Base-by-base conservation (phyloP, 2,113 vertebrate species). In the Cebus imitator region DNA sequence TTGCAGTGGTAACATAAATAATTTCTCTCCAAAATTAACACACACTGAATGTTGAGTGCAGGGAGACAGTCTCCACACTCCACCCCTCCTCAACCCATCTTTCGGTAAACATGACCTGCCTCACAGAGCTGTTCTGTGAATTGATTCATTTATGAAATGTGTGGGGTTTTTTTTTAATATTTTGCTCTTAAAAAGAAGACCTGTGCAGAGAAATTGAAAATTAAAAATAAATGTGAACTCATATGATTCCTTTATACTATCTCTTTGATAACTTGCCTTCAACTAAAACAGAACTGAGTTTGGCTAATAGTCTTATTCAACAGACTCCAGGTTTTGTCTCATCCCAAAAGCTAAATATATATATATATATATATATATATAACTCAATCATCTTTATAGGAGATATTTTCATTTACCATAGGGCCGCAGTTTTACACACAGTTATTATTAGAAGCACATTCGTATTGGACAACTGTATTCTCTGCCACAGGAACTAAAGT, bases 11-110 rank as follows among this genome's bases (percentile, higher is more conserved):
- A 98, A 97, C 85, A 72, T 97, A 97, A 97, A 96, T 97, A 97
- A 97, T 90, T 92, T 93, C 86, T 96, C 37, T 97, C 97, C 92
- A 97, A 96, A 97, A 96, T 94, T 95, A 98, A 98, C 93, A 96
- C 82, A 91, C 52, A 66, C 68, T 6, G 73, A 92, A 87, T 82
- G 78, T 55, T 68, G 27, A 93, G 66, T 6, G 48, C 27, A 68
- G 72, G 87, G 48, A 80, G 78, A 78, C 73, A 13, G 90, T 94
- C 73, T 87, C 73, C 7, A 37, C 89, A 16, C 14, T 11, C 61
- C 17, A 13, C 20, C 68, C 55, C 57, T 52, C 79, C 37, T 61
- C 84, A 78, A 52, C 68, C 81, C 86, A 88, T 94, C 94, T 88
- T 87, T 96, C 92, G 97, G 97, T 97, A 95, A 96, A 97, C 96